These are phyloP conservation scores for Psittacula echo DNA, from an alignment of 2,797 vertebrate species.

Conservation along the genomic window DNA sequence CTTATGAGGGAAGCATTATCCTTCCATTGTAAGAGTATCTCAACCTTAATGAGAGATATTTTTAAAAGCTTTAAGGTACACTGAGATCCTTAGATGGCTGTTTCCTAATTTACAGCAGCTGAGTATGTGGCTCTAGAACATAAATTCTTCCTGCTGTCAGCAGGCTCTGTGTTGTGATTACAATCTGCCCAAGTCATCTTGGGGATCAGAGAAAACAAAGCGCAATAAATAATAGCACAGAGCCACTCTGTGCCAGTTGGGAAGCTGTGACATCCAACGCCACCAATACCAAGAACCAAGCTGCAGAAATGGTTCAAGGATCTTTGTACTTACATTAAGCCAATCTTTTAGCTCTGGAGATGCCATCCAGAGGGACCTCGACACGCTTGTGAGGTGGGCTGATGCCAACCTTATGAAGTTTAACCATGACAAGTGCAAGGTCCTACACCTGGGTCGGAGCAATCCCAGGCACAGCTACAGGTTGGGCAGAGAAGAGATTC, in stretches of 20 bases:
- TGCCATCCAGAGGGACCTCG: no score
- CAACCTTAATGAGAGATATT: background rate
- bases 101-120: background rate
- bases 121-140: background rate
- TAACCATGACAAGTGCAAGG: no score
- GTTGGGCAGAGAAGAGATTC: no score
- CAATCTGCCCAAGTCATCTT: background rate
- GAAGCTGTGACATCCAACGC: background rate
- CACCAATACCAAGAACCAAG: background rate
- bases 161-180: background rate
- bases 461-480: no score
- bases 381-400: no score
- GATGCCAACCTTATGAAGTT: no score
- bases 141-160: background rate
- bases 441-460: no score
- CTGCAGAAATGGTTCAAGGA: background rate
- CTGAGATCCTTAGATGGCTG: accelerated
- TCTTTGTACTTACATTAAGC: background rate
- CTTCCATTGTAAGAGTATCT: background rate
- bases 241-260: accelerated
- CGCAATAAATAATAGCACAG: accelerated
- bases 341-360: background rate
- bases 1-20: background rate
- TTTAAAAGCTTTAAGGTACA: background rate
- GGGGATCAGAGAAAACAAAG: background rate